These are phyloP conservation scores for Epizoanthus illoricatus DNA, from an alignment of 92 coral and sea anemone genomes.

Conservation along the genomic window DNA sequence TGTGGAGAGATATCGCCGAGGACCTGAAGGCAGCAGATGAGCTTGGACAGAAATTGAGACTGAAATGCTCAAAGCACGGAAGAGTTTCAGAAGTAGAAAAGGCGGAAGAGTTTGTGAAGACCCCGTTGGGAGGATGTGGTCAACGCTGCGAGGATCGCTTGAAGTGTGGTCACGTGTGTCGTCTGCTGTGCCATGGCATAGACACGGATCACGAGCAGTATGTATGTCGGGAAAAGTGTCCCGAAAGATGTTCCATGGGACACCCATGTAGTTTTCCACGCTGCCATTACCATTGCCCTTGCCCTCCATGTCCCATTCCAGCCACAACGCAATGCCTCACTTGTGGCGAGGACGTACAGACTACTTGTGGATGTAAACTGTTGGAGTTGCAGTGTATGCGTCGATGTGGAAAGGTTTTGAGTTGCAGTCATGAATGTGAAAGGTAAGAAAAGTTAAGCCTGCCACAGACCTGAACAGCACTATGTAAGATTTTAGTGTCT, in stretches of 20 bases:
- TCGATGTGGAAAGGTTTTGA: conserved; percentile 49
- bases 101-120: conserved; percentile 57
- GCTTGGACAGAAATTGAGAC: conserved; percentile 43
- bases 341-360: conserved; percentile 53
- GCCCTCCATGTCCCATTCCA: conserved; percentile 47
- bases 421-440: conserved; percentile 52
- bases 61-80: conserved; percentile 53
- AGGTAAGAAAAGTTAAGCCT: conserved; percentile 24
- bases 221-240: conserved; percentile 45
- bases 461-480: not conserved
- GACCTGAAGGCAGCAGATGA: conserved; percentile 42
- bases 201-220: conserved; percentile 47
- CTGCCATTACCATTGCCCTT: conserved; percentile 58
- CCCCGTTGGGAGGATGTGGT: conserved; percentile 61
- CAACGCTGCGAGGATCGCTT: conserved; percentile 47
- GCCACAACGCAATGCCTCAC: conserved; percentile 43
- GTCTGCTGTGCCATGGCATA: conserved; percentile 51
- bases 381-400: conserved; percentile 30
- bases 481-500: not conserved
- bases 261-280: conserved; percentile 49
- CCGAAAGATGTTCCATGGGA: conserved; percentile 33
- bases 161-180: conserved; percentile 68
- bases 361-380: conserved; percentile 42
- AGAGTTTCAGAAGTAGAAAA: conserved; percentile 36
- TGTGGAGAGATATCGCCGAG: conserved; percentile 49